Base-by-base conservation (phyloP, 2,113 vertebrate genomes). In the Oreocharis arfaki region DNA sequence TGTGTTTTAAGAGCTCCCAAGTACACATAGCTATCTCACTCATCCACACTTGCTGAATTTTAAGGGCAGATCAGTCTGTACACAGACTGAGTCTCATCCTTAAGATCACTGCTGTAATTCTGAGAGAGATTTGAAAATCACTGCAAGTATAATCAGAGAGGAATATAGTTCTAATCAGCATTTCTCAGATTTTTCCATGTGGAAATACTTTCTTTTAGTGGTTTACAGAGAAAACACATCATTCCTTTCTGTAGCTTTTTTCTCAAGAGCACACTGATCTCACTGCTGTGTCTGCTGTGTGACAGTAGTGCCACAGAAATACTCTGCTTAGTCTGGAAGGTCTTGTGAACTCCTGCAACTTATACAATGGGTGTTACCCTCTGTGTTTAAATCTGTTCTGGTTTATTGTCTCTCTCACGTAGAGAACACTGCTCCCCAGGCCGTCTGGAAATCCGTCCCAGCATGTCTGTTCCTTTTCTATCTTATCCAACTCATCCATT, bases 401-500 rank as follows among this genome's bases (percentile, higher is more conserved):
- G 35, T 69, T 83, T 79, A 33, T 59, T 90, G 30, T 91, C 88
- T 93, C 68, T 77, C 41, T 65, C 49, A 18, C 11, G 1, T 90
- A 99, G 99, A 98, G 99, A 97, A 99, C 99, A 0, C 98, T 99
- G 95, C 98, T 99, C 14, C 99, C 99, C 26, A 97, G 99, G 75
- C 99, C 99, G 0, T 99, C 99, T 35, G 99, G 99, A 95, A 99
- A 98, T 88, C 98, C 99, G 11, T 98, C 99, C 63, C 99, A 99
- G 70, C 99, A 99, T 1, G 99, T 99, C 92, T 99, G 99, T 93
- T 99, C 99, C 95, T 99, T 99, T 94, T 99, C 99, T 95, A 99
- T 99, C 94, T 97, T 99, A 68, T 99, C 99, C 73, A 99, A 99
- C 96, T 99, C 99, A 30, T 98, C 99, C 11, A 97, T 98, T 57